Evolutionary conservation across 2,888 invertebrate genomes (phyloP).

Genomic region (Micoletzkya japonica): DNA sequence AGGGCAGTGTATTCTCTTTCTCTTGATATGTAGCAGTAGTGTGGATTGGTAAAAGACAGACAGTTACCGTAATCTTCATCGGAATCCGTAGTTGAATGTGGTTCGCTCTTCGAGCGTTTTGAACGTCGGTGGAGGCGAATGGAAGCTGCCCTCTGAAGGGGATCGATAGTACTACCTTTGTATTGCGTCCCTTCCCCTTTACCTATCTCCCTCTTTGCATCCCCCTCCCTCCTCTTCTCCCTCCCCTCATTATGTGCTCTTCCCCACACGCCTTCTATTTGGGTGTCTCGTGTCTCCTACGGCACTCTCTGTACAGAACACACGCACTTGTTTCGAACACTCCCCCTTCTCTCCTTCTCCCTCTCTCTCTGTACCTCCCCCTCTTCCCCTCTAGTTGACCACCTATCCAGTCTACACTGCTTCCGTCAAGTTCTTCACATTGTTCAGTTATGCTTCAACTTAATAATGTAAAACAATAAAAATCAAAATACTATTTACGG

Average conservation of each 20-base stretch:
- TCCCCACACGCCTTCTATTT: neutral
- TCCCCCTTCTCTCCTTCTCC: neutral
- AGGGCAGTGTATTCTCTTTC: too few relatives aligned
- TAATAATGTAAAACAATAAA: too few relatives aligned
- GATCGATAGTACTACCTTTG: too few relatives aligned
- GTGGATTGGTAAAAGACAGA: too few relatives aligned
- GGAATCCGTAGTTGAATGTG: constrained; percentile 15
- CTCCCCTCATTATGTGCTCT: neutral
- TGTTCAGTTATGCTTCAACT: too few relatives aligned
- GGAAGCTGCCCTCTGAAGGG: constrained; percentile 21
- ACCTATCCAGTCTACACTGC: too few relatives aligned
- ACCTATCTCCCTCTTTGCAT: neutral
- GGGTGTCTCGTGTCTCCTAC: neutral
- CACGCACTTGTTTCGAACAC: neutral
- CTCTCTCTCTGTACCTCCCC: constrained; percentile 1
- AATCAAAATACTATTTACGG: too few relatives aligned
- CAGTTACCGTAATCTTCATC: constrained; percentile 27
- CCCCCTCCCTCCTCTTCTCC: neutral
- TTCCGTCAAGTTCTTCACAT: too few relatives aligned
- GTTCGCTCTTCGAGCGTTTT: constrained; percentile 27
- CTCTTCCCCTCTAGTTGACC: too few relatives aligned
- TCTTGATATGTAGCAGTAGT: too few relatives aligned
- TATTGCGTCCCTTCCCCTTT: neutral
- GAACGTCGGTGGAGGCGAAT: constrained; percentile 17
- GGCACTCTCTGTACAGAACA: neutral